Base-by-base conservation (phyloP, 92 coral and sea anemone genomes). In the Siderastrea radians region DNA sequence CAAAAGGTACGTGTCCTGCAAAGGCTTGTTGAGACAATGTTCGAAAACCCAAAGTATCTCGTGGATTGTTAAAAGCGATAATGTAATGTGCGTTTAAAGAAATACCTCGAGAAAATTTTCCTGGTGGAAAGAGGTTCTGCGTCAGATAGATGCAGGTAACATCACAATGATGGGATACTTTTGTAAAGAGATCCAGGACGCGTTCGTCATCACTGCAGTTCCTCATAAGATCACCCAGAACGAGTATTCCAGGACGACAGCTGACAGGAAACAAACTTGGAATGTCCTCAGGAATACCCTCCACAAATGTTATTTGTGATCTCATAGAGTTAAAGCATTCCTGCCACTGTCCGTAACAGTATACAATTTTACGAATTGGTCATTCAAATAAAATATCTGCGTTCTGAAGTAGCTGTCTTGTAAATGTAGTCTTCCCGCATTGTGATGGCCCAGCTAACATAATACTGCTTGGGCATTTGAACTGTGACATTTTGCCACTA, bases 331-430 rank as follows among this genome's bases (percentile, higher is more conserved):
- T 44, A 58, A 77, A 86, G 16, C 69, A 9, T 10, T 69, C 71
- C 47, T 87, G 91, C 86, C 91, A 86, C 68, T 76, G 72, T 54
- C 90, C 90, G 59, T 86, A 77, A 65, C 90, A 86, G 46, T 84
- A 84, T 2, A 78, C 77, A 15, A 86, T 75, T 54, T 68, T 77
- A 3, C 68, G 66, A n/a, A 79, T 17, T 1, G 86, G 86, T 6
- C 48, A 73, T 58, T 57, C 72, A 49, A 70, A 87, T 9, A 87
- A 57, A 59, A 17, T 62, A 44, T 80, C 47, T 5, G 72, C 63
- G 1, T 79, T 55, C 47, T 49, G 60, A 45, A 87, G 49, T 58
- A 79, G 17, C 16, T 68, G 16, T 13, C 16, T 38, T 4, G 72
- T 78, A 52, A 66, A 86, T 8, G 63, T 68, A 7, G 88, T 57